Evolutionary conservation across 2,888 invertebrate genomes (phyloP).

Genomic region (Sepiola atlantica): DNA sequence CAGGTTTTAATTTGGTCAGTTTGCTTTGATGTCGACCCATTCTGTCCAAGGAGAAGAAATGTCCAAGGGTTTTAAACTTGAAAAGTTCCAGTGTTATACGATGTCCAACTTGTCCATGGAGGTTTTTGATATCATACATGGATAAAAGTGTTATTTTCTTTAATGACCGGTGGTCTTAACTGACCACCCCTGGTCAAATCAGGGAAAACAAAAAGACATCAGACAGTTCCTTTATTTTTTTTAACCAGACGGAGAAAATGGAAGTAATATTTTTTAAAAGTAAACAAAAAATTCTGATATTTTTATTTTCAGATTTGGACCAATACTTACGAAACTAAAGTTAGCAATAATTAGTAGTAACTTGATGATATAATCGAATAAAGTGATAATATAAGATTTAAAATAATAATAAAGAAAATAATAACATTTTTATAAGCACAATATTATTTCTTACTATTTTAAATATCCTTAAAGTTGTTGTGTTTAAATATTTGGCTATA

Average conservation of each 20-base stretch:
- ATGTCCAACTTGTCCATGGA: background rate
- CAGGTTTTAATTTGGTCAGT: conserved; percentile 86
- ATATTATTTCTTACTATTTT: background rate
- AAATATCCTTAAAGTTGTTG: background rate
- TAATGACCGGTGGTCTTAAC: background rate
- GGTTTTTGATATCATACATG: background rate
- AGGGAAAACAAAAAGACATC: background rate
- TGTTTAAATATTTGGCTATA: background rate
- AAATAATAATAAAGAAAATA: background rate
- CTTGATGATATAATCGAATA: background rate
- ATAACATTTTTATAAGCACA: background rate
- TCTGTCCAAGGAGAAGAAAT: background rate
- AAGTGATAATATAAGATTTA: background rate
- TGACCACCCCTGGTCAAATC: background rate
- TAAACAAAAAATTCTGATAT: background rate
- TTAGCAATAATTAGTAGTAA: background rate
- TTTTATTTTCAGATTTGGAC: background rate
- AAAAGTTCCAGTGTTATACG: background rate
- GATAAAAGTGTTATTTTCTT: background rate
- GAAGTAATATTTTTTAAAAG: background rate
- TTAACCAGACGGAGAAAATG: background rate
- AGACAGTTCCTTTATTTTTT: background rate
- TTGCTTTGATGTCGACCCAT: conserved; percentile 99
- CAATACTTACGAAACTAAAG: background rate
- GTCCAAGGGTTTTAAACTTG: background rate